Conservation (phyloP, 1,140 invertebrate genomes). For the Sesamia nonagrioides region DNA sequence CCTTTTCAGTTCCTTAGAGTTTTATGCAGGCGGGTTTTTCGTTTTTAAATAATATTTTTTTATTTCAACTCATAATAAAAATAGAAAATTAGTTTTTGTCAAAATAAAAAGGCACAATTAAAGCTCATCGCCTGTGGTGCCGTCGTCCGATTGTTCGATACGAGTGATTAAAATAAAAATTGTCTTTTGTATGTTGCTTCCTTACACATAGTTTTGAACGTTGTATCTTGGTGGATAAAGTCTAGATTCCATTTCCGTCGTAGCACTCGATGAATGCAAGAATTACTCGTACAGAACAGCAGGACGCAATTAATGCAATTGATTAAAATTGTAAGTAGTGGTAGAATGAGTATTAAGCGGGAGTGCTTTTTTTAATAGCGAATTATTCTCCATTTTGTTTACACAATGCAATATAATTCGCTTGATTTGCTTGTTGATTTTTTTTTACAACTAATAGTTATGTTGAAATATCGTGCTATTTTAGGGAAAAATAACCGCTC, state of each 20-base stretch:
- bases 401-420: background rate
- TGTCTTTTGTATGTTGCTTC: slow-evolving; percentile 53
- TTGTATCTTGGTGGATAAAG: background rate
- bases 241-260: slow-evolving; percentile 20
- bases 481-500: too few species aligned
- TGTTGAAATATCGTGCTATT: background rate
- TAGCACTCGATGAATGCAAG: slow-evolving; percentile 46
- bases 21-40: too few species aligned
- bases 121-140: slow-evolving; percentile 67
- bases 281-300: slow-evolving; percentile 55
- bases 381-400: background rate
- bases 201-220: slow-evolving; percentile 34
- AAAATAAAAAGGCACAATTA: slow-evolving; percentile 69
- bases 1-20: too few species aligned
- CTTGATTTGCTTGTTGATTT: background rate
- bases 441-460: too few species aligned
- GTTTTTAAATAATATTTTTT: too few species aligned
- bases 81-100: slow-evolving; percentile 49
- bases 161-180: slow-evolving; percentile 70
- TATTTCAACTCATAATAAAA: slow-evolving; percentile 29
- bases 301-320: slow-evolving; percentile 69
- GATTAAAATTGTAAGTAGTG: slow-evolving; percentile 67
- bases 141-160: slow-evolving; percentile 66
- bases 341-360: slow-evolving; percentile 19
- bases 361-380: slow-evolving; percentile 55